Conservation (phyloP, 2,888 invertebrate genomes). For the Isoperla grammatica region DNA sequence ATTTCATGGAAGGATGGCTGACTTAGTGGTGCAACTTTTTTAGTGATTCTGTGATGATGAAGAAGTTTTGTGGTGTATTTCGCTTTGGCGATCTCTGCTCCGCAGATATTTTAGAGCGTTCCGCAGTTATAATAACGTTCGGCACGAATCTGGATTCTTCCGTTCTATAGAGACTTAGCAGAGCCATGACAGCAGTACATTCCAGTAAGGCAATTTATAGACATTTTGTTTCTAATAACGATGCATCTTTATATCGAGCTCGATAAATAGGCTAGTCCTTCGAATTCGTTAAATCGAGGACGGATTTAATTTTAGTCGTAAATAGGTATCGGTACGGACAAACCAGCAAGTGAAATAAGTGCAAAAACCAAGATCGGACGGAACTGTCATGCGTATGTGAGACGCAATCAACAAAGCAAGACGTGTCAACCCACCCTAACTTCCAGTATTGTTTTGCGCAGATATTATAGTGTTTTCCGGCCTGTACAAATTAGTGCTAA, state of each 20-base stretch:
- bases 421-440: conserved; percentile 27
- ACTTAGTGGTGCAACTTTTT: conserved; percentile 2
- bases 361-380: neutral
- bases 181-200: conserved; percentile 18
- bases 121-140: neutral
- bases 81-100: neutral
- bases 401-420: conserved; percentile 18
- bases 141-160: conserved; percentile 20
- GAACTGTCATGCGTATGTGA: neutral
- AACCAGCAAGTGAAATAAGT: too few relatives aligned
- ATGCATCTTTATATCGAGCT: too few relatives aligned
- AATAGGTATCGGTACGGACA: too few relatives aligned
- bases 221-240: neutral
- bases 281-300: too few relatives aligned
- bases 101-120: conserved; percentile 1
- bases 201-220: conserved; percentile 13
- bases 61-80: conserved; percentile 1
- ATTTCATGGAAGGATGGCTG: neutral
- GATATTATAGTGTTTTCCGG: conserved; percentile 20
- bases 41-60: conserved; percentile 26
- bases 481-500: conserved; percentile 32
- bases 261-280: too few relatives aligned
- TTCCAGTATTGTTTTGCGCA: conserved; percentile 30
- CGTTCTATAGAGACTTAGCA: conserved; percentile 15
- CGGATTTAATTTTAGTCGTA: too few relatives aligned